Evolutionary conservation across 2,888 invertebrate genomes (phyloP).

Genomic region (Dascillus cervinus): DNA sequence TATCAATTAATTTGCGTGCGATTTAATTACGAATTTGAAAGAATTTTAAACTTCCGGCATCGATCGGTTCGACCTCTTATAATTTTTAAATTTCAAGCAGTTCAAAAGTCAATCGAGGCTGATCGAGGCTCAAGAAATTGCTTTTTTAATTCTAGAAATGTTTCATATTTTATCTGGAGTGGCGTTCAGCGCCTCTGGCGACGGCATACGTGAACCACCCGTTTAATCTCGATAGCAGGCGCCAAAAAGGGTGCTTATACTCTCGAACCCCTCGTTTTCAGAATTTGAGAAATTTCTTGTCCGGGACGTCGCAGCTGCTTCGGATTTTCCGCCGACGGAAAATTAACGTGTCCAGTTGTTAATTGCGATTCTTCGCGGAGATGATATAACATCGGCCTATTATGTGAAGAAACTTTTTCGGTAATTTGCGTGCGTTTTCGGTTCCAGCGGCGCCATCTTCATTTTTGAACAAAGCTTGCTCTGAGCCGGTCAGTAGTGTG

Average conservation of each 20-base stretch:
- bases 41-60: too few species aligned
- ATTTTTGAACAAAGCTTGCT: slow-evolving; percentile 70
- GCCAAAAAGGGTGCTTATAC: slow-evolving; percentile 42
- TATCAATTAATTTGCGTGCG: too few species aligned
- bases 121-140: too few species aligned
- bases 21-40: too few species aligned
- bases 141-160: too few species aligned
- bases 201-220: slow-evolving; percentile 31
- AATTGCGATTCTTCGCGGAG: slow-evolving; percentile 14
- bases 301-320: too few species aligned
- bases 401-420: slow-evolving; percentile 35
- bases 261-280: slow-evolving; percentile 61
- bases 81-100: too few species aligned
- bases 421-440: slow-evolving; percentile 43
- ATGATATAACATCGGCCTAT: slow-evolving; percentile 20
- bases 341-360: too few species aligned
- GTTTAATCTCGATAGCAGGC: slow-evolving; percentile 31
- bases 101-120: too few species aligned
- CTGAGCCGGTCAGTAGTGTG: slow-evolving; percentile 63
- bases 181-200: slow-evolving; percentile 28
- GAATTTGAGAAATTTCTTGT: slow-evolving; percentile 39
- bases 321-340: slow-evolving; percentile 1
- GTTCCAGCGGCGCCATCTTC: slow-evolving; percentile 72
- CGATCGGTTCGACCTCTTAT: too few species aligned
- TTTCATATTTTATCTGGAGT: too few species aligned